Base-by-base conservation (phyloP, 2,888 invertebrate genomes). In the Lycophotia porphyrea region DNA sequence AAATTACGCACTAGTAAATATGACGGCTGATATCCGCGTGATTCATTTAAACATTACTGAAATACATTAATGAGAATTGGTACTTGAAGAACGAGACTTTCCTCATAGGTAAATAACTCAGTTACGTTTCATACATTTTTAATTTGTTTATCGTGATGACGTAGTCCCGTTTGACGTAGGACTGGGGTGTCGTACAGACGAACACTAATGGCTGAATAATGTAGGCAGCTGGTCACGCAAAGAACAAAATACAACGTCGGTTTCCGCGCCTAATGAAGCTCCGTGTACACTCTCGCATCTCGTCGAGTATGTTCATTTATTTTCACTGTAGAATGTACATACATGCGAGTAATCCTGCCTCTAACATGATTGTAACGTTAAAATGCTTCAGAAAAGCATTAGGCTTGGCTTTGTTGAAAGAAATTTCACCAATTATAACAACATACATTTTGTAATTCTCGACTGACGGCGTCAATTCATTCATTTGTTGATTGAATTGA, bases 131-230 rank as follows among this genome's bases (percentile, higher is more conserved):
- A 61, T 71, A 64, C 21, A 67, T 60, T 65, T 81, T 66, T 58
- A 47, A 47, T 66, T 70, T 13, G 13, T 42, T 34, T 47, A 80
- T 71, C 39, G 44, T 47, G 89, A 91, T 90, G 88, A 89, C 89
- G 84, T 78, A 84, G 82, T 81, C 80, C 80, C 86, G 78, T 87
- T 88, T 87, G 87, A 88, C 90, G 84, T 86, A 85, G 87, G 72
- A 77, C 69, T 74, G 66, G 60, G 72, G 84, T 86, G 88, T 90
- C 49, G 61, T 70, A 67, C 69, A 78, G 67, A 89, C 87, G 89
- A 90, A 88, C 90, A 88, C 91, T 93, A 93, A 93, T 93, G 92
- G 91, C 86, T 88, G 91, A 92, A 92, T 93, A 93, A 92, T 92
- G 92, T 93, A 92, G 88, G 89, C 92, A 90, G 89, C 90, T 90